Percentiles rank a stretch among this genome's conserved stretches.
Conservation (phyloP, 2,797 vertebrate genomes). For the Hippopotamyrus pictus region DNA sequence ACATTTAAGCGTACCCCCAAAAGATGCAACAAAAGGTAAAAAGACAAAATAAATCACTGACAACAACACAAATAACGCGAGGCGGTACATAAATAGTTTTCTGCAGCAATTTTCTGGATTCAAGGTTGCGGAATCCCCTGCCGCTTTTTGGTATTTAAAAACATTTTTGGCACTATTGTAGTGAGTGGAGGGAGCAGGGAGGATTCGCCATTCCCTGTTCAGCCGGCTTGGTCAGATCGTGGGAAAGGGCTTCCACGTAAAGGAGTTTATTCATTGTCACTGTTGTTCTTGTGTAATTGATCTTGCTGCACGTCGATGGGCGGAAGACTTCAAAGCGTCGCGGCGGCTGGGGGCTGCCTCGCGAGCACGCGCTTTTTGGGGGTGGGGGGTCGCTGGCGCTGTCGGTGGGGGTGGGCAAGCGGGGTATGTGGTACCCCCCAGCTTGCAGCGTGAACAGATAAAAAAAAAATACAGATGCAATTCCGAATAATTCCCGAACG, state of each 20-base stretch:
- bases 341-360: slow-evolving; percentile 61
- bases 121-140: slow-evolving; percentile 16
- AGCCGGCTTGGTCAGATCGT: slow-evolving; percentile 61
- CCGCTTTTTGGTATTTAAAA: slow-evolving; percentile 30
- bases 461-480: neutral
- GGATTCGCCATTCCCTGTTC: slow-evolving; percentile 40
- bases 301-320: slow-evolving; percentile 59
- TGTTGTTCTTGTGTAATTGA: slow-evolving; percentile 76
- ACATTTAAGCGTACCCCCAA: neutral
- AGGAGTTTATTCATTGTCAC: slow-evolving; percentile 65
- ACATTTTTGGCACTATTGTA: slow-evolving; percentile 36
- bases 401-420: slow-evolving; percentile 34
- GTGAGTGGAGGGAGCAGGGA: slow-evolving; percentile 35
- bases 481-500: neutral
- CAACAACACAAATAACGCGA: neutral
- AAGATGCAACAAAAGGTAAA: neutral
- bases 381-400: slow-evolving; percentile 23
- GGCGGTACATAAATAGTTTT: neutral
- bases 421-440: neutral
- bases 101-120: slow-evolving; percentile 13
- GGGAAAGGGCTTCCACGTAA: slow-evolving; percentile 75
- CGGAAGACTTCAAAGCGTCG: slow-evolving; percentile 49
- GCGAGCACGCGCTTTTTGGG: slow-evolving; percentile 47
- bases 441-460: neutral
- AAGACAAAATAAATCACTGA: neutral